Evolutionary conservation across 2,888 invertebrate genomes (phyloP), one percentile per base, ranked within the genome.

Genomic region (Drosophila yooni): DNA sequence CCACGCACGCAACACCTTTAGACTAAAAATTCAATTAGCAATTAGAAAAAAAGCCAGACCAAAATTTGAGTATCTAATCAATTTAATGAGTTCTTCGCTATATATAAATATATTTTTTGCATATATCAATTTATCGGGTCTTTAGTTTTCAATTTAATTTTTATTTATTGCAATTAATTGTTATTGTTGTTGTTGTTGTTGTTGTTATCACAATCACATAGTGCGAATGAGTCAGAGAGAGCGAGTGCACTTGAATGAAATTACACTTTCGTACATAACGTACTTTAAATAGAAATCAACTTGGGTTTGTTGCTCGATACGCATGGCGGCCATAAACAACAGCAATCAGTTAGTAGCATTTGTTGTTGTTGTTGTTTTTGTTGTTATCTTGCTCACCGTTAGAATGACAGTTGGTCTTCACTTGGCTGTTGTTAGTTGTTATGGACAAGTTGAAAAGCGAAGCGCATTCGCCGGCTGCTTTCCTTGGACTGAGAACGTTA

Each of bases 21-120:
- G 71, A 70, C 74, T 75, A 64, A 73, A 83, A 86, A 88, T 74
- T 86, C 82, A 86, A 86, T 86, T 88, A 76, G 70, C 78, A 82
- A 80, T 83, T 76, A 74, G 58, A 56, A 38, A 52, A 56, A 56
- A n/a, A 50, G 36, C 57, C 31, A 62, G 36, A 58, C 40, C 31
- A 57, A 59, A 67, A 61, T 53, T 61, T 34, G 50, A 64, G 65
- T 76, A 83, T 87, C 89, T 89, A 78, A 89, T 89, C 89, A 88
- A 75, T 54, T 68, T 82, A 87, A 90, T 85, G 78, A 85, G 79
- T 74, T 87, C 57, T 34, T 57, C 66, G 64, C 11, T 1, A 36
- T 18, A 33, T 8, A 5, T 10, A 15, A 13, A 6, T 21, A 21
- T 2, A 5, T 21, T 69, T 75, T 83, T 77, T 69, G 74, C 65